phyloP scores from a whole-genome alignment of 92 coral and sea anemone genomes.

The Phymanthus crucifer region DNA sequence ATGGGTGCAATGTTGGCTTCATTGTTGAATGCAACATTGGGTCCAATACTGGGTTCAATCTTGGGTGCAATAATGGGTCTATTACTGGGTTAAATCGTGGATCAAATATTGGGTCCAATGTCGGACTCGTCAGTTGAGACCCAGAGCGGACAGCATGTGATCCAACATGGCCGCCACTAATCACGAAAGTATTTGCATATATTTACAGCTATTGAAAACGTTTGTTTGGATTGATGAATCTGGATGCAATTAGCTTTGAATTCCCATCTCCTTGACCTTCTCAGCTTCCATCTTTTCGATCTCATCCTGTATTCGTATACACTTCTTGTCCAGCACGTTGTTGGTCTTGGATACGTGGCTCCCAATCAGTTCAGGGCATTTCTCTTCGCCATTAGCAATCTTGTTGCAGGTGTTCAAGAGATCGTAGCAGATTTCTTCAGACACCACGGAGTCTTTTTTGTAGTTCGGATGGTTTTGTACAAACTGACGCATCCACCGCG shows the following conservation, averaged over 20 bases:
- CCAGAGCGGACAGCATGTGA: too few species aligned
- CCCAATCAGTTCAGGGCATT: slow-evolving; percentile 84
- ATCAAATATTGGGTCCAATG: too few species aligned
- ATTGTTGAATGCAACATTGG: too few species aligned
- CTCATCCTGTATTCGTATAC: slow-evolving; percentile 68
- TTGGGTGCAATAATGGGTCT: too few species aligned
- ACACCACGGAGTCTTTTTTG: slow-evolving; percentile 87
- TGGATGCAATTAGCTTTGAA: not conserved
- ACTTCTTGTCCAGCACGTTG: slow-evolving; percentile 64
- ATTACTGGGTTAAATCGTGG: too few species aligned
- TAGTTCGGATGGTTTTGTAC: slow-evolving; percentile 81
- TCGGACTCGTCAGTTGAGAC: too few species aligned
- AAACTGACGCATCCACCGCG: slow-evolving; percentile 92
- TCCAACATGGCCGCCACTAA: too few species aligned
- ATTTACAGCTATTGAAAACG: not conserved
- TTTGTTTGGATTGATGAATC: not conserved
- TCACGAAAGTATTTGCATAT: not conserved
- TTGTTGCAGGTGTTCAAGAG: slow-evolving; percentile 76
- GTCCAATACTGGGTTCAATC: too few species aligned
- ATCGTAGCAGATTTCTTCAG: slow-evolving; percentile 84
- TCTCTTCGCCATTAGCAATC: slow-evolving; percentile 70
- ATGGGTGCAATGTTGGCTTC: too few species aligned
- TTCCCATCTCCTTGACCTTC: slow-evolving; percentile 32
- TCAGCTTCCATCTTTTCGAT: slow-evolving; percentile 53
- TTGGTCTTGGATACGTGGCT: slow-evolving; percentile 78